Evolutionary conservation across 1,140 invertebrate genomes (phyloP).

Genomic region (Macrosteles quadrilineatus): DNA sequence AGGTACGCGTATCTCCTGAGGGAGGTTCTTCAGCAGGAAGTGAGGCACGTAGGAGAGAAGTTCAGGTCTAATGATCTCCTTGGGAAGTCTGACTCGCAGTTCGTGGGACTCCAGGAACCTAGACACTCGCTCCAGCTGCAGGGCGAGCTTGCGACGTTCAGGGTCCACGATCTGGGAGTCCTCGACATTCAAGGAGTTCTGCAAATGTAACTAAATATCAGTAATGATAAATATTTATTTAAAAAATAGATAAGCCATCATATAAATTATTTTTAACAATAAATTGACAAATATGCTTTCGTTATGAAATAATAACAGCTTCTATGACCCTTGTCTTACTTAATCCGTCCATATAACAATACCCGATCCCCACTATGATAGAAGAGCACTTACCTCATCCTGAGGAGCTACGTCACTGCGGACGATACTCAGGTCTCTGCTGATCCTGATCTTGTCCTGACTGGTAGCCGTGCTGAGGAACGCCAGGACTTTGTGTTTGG

Average conservation of each 20-base stretch:
- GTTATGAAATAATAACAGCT: too few species aligned
- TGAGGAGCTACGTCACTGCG: conserved; percentile 52
- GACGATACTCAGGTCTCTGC: conserved; percentile 69
- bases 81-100: conserved; percentile 62
- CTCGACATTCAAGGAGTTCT: too few species aligned
- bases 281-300: too few species aligned
- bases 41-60: conserved; percentile 60
- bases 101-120: conserved; percentile 64
- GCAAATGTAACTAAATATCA: conserved; percentile 25
- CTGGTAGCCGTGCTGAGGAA: conserved; percentile 67
- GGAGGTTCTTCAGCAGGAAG: conserved; percentile 64
- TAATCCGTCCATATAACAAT: too few species aligned
- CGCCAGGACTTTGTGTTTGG: conserved; percentile 71
- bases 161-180: conserved; percentile 41
- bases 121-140: conserved; percentile 62
- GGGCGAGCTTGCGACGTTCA: conserved; percentile 46
- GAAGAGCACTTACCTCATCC: too few species aligned
- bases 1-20: conserved; percentile 66
- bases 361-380: too few species aligned
- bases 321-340: too few species aligned
- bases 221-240: conserved; percentile 21
- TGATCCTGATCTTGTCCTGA: conserved; percentile 68
- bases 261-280: too few species aligned
- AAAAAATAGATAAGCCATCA: conserved; percentile 49
- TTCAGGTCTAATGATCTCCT: conserved; percentile 47